These are phyloP conservation scores for Abrostola tripartita DNA, from an alignment of 2,888 invertebrate species.

Conservation along the genomic window DNA sequence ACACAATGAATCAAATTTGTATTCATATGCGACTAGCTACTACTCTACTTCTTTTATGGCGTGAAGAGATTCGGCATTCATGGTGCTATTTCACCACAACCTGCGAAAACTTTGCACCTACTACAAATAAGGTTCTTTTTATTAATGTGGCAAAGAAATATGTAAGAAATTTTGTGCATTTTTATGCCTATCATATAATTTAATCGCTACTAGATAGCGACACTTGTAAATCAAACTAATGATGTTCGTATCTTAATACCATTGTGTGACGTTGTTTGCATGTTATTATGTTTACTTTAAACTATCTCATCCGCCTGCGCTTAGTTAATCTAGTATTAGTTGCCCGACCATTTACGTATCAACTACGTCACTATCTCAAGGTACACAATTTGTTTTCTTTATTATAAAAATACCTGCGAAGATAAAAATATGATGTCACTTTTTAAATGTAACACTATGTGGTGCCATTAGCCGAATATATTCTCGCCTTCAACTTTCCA, in stretches of 20 bases:
- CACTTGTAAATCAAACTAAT: conserved; percentile 32
- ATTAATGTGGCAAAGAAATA: not conserved
- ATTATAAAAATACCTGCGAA: conserved; percentile 4
- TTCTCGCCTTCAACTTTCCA: conserved; percentile 34
- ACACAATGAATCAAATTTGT: conserved; percentile 18
- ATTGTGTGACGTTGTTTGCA: conserved; percentile 37
- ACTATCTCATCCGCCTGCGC: conserved; percentile 18
- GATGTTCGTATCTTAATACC: conserved; percentile 39
- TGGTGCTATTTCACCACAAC: conserved; percentile 9
- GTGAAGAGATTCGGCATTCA: conserved; percentile 32
- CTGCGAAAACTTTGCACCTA: not conserved
- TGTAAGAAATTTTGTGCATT: conserved; percentile 1
- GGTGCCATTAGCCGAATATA: conserved; percentile 29
- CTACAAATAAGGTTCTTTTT: not conserved
- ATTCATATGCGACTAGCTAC: conserved; percentile 8
- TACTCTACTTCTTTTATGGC: conserved; percentile 10
- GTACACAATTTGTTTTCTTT: conserved; percentile 8
- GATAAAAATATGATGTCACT: conserved; percentile 13
- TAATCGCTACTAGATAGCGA: conserved; percentile 35
- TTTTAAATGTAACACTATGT: conserved; percentile 19
- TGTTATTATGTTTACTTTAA: conserved; percentile 33
- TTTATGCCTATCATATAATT: conserved; percentile 11
- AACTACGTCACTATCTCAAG: conserved; percentile 19
- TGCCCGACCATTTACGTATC: conserved; percentile 20
- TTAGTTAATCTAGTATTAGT: conserved; percentile 28